These are phyloP conservation scores for Anhinga anhinga DNA, from an alignment of 2,113 vertebrate species.

Conservation along the genomic window DNA sequence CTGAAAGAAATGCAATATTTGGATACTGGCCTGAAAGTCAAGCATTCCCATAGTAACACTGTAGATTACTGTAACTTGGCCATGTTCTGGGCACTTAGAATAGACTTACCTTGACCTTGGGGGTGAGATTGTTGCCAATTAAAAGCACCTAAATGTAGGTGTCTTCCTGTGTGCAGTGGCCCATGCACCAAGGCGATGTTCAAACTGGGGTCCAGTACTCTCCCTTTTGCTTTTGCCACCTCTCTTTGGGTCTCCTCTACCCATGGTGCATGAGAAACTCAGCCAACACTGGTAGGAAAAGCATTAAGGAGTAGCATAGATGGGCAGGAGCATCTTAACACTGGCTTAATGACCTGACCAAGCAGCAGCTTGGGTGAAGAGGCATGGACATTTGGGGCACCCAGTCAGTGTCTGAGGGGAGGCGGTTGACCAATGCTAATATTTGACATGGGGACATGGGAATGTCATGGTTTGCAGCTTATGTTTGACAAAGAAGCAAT, in stretches of 20 bases:
- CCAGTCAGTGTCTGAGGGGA: neutral
- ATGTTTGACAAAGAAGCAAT: neutral
- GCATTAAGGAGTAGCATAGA: accelerated
- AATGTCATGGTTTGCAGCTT: neutral
- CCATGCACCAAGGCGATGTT: accelerated
- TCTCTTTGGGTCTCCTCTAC: neutral
- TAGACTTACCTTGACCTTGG: neutral
- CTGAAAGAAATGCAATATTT: neutral
- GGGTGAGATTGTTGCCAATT: neutral
- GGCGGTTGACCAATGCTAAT: neutral
- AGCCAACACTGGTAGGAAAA: neutral
- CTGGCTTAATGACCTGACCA: neutral
- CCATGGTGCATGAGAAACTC: neutral
- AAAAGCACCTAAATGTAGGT: neutral
- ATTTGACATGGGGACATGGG: neutral
- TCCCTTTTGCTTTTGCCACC: neutral
- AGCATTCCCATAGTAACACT: neutral
- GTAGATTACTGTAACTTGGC: neutral
- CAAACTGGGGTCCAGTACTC: too few relatives aligned
- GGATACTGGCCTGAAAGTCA: neutral
- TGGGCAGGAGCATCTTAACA: neutral
- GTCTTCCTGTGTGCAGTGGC: neutral
- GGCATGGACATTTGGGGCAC: neutral
- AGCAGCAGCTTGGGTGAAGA: neutral
- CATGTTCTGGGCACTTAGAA: neutral